phyloP scores from a whole-genome alignment of 1,140 invertebrate species.

The Pseudomyrmex flavicornis region DNA sequence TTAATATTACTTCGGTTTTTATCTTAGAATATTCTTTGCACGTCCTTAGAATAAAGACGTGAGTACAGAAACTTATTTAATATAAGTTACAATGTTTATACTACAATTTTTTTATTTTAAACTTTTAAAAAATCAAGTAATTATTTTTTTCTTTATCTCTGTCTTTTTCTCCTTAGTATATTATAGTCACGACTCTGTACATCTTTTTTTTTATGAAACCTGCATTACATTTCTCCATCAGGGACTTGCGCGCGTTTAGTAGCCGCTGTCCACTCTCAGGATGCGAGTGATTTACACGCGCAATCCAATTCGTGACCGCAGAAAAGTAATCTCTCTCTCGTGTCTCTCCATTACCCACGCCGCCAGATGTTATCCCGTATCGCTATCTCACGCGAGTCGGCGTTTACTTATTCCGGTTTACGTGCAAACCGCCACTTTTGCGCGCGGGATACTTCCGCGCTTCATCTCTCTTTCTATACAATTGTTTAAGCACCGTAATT shows the following conservation, averaged over 20 bases:
- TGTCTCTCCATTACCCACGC: constrained; percentile 36
- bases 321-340: constrained; percentile 44
- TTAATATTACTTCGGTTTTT: neutral
- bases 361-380: constrained; percentile 33
- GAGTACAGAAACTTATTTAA: too few species aligned
- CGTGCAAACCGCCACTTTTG: constrained; percentile 27
- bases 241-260: neutral
- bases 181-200: neutral
- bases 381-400: constrained; percentile 45
- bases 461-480: neutral
- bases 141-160: neutral
- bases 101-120: neutral
- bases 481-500: constrained; percentile 32
- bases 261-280: constrained; percentile 15
- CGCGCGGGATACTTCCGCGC: neutral
- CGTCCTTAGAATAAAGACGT: too few species aligned
- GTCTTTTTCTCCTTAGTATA: neutral
- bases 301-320: constrained; percentile 34
- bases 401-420: constrained; percentile 53
- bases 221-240: neutral
- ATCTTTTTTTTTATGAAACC: neutral
- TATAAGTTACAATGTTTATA: too few species aligned
- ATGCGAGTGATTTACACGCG: constrained; percentile 29
- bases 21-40: neutral
- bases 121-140: neutral